Evolutionary conservation across 2,797 vertebrate genomes (phyloP), one percentile per base, ranked within the genome.

Genomic region (Rhabdophis nuchalis): DNA sequence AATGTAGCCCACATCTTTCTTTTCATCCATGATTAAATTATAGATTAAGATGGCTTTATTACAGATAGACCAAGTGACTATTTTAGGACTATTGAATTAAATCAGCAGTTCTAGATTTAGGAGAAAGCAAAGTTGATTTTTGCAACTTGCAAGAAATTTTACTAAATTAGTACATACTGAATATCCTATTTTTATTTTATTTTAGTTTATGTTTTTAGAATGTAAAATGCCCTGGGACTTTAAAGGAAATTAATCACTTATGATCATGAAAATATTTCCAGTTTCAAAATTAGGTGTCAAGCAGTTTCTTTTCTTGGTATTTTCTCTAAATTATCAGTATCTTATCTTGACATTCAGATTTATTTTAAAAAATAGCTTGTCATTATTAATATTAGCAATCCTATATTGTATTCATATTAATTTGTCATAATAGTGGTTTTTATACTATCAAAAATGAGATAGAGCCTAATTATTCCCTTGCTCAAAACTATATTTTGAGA

Each of bases 191-290:
- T 82, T 77, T 90, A 32, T 50, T 92, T 92, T 41, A n/a, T 9
- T 58, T 90, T 50, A 54, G 64, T 36, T 77, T 85, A 60, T 64
- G n/a, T 61, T 88, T 88, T 77, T 54, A 57, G 61, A 60, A 93
- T 60, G 25, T 60, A 27, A 27, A 60, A 60, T 60, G 53, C 82
- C 90, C 25, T 52, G 91, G 61, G 36, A 92, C 94, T 94, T 92
- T 85, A 89, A 93, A 90, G 82, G 25, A 88, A 68, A 89, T 93
- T 86, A 93, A 94, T 90, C 92, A 88, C 12, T 91, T 95, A 36
- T 94, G 61, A 41, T 91, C 46, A 25, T 85, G 92, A 94, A 96
- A 93, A 25, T 61, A 46, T 94, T 95, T 89, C 52, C 57, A 77
- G 32, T 9, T 90, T 90, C 85, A 90, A 90, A 90, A 93, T 90